These are phyloP conservation scores for Callaeas wilsoni DNA, from an alignment of 2,113 vertebrate genomes.

Conservation along the genomic window DNA sequence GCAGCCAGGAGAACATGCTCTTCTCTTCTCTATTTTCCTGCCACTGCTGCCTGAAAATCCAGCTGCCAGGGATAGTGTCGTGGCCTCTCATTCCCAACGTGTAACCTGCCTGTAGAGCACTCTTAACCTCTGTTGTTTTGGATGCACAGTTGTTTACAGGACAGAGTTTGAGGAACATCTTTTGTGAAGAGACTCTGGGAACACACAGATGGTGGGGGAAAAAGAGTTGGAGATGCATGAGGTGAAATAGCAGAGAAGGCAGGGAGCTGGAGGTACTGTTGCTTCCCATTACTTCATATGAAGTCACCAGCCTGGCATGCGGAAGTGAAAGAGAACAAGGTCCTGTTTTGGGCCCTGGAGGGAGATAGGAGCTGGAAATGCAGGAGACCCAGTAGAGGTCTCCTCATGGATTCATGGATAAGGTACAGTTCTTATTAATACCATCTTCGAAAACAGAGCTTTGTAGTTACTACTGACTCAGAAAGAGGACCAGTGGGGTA, in stretches of 20 bases:
- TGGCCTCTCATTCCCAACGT: rapidly evolving
- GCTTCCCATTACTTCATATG: background rate
- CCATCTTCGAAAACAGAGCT: background rate
- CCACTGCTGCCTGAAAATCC: background rate
- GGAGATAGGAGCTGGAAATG: background rate
- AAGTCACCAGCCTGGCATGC: rapidly evolving
- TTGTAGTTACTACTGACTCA: background rate
- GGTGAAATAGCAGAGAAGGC: background rate
- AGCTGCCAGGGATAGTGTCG: background rate
- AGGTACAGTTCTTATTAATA: background rate
- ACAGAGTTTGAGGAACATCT: background rate
- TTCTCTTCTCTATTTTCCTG: background rate
- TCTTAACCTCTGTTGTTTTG: background rate
- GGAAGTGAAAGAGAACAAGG: background rate
- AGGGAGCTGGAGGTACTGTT: background rate
- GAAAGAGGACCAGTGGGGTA: background rate
- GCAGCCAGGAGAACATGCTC: background rate
- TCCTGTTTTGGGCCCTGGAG: background rate
- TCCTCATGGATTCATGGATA: background rate
- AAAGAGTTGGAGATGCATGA: background rate
- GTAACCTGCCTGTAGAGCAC: background rate
- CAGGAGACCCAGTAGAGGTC: background rate
- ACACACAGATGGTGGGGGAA: background rate
- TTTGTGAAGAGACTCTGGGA: background rate
- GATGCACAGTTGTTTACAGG: background rate